Conservation (phyloP, 2,888 invertebrate species). For the Anodontia alba region DNA sequence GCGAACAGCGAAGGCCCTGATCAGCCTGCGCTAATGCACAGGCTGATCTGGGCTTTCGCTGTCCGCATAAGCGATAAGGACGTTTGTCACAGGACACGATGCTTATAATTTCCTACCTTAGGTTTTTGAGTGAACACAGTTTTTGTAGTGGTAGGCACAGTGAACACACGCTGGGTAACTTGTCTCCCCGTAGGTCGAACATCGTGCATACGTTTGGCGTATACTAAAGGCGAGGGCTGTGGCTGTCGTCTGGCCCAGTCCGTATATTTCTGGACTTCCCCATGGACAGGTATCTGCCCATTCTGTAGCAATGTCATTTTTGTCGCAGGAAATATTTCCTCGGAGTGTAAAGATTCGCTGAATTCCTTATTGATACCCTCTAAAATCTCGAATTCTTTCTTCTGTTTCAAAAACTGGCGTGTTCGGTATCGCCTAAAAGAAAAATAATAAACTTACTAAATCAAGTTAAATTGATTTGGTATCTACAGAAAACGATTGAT, state of each 20-base stretch:
- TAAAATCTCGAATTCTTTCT: neutral
- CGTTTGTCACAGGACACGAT: no score
- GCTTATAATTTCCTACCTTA: neutral
- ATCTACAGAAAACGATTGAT: no score
- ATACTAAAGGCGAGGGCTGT: neutral
- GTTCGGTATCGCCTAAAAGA: neutral
- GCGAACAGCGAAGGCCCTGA: no score
- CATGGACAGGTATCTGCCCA: neutral
- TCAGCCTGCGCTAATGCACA: no score
- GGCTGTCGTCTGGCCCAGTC: neutral
- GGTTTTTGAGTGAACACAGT: conserved; percentile 1
- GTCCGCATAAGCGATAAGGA: no score
- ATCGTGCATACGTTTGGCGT: neutral
- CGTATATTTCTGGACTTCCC: neutral
- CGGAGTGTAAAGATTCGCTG: neutral
- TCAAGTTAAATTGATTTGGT: no score
- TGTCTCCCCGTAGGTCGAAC: neutral
- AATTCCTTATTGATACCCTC: neutral
- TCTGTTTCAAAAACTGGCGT: neutral
- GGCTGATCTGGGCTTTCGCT: no score
- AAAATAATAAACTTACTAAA: neutral
- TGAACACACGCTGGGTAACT: neutral
- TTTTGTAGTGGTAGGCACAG: neutral
- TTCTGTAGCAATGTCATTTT: conserved; percentile 1
- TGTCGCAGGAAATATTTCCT: neutral